Base-by-base conservation (phyloP, 2,797 vertebrate species). In the Lophotriccus pileatus region DNA sequence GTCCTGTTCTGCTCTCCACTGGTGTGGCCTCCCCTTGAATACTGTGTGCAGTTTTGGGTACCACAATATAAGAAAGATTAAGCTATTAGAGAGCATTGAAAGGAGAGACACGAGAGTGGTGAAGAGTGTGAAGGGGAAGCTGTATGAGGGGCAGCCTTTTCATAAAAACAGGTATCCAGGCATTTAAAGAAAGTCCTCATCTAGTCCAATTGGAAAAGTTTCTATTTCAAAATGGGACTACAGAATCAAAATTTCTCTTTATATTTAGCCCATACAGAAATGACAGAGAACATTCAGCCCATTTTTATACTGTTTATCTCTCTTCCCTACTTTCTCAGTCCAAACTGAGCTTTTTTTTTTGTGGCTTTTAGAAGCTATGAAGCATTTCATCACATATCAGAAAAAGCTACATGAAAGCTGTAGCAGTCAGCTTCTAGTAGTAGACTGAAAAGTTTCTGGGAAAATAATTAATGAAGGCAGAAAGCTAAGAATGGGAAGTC, bases 21-120 rank as follows among this genome's bases (percentile, higher is more conserved):
- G 43, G 32, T 14, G 3, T 1, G 0, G 17, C n/a, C 46, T 66
- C n/a, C 50, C 2, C 28, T 72, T 0, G 0, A 39, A 9, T n/a
- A 2, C 1, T 60, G 15, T 2, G 28, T 3, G 7, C 1, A 2
- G 49, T 2, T 41, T 24, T 34, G 39, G 24, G 9, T 52, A 17
- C 3, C 6, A 30, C 44, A 30, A 4, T 12, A 8, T 22, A 10
- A 34, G 6, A 52, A 12, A 52, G 9, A 59, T 21, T 30, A 7
- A 34, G 18, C 7, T 59, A 0, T 6, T 14, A 34, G 16, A 24
- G 9, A 28, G 24, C 1, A 2, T 53, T 30, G 2, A 53, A 67
- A 46, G 39, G 28, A 52, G 6, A 10, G 2, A 6, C 13, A 28
- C 1, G 2, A 39, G 12, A 14, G 18, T 22, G 60, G 9, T 25